phyloP scores from a whole-genome alignment of 92 coral and sea anemone genomes.

The Heteractis magnifica region DNA sequence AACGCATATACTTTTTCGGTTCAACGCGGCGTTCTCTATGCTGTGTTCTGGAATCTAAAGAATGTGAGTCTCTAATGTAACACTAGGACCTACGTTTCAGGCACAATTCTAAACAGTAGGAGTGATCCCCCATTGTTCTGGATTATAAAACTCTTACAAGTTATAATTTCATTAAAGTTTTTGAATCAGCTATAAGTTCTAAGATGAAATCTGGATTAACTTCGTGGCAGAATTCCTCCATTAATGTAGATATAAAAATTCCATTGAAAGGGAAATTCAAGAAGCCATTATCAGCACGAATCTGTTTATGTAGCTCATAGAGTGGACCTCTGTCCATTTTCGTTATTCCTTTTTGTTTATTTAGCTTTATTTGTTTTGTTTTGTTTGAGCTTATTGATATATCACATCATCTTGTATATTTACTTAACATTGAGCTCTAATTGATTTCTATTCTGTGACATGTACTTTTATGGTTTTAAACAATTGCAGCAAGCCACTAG shows the following conservation, averaged over 20 bases:
- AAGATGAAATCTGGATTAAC: background rate
- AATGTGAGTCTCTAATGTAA: slow-evolving; percentile 12
- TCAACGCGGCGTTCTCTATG: slow-evolving; percentile 38
- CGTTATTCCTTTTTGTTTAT: background rate
- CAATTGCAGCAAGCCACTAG: background rate
- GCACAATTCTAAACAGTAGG: background rate
- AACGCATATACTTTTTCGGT: slow-evolving; percentile 37
- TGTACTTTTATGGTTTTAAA: background rate
- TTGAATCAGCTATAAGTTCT: background rate
- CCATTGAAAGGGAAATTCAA: background rate
- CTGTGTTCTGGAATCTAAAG: slow-evolving; percentile 8
- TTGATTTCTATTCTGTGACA: background rate
- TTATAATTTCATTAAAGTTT: background rate
- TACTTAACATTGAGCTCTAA: background rate
- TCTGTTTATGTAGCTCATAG: slow-evolving; percentile 10
- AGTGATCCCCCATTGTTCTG: background rate
- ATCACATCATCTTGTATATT: background rate
- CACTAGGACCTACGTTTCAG: background rate
- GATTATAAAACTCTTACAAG: background rate
- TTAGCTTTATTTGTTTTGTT: slow-evolving; percentile 9
- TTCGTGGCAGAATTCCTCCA: background rate
- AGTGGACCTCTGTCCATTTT: slow-evolving; percentile 3
- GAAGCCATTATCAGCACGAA: background rate
- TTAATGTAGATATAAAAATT: background rate
- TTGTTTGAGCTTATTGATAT: slow-evolving; percentile 1